These are phyloP conservation scores for Atherinomorus stipes DNA, from an alignment of 2,113 vertebrate species.

Conservation along the genomic window DNA sequence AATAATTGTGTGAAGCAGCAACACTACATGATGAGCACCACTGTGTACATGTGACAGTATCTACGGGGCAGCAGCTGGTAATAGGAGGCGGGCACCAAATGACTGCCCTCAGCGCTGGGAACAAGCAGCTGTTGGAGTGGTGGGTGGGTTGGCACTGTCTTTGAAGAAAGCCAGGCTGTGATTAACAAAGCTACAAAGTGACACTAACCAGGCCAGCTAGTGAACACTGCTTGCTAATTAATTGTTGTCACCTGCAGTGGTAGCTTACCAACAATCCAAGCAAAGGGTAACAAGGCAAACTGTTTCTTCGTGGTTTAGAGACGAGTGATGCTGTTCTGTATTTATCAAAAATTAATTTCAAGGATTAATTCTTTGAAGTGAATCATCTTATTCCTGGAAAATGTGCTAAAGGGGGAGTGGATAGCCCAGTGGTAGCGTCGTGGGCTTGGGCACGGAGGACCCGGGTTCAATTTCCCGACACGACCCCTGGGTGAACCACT, in stretches of 20 bases:
- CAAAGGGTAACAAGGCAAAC: not conserved
- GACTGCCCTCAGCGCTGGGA: conserved; percentile 48
- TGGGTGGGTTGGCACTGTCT: conserved; percentile 62
- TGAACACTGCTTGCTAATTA: conserved; percentile 59
- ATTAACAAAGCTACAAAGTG: conserved; percentile 66
- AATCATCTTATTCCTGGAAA: not conserved
- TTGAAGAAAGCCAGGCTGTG: conserved; percentile 63
- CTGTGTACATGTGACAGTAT: conserved; percentile 51
- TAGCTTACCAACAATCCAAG: not conserved
- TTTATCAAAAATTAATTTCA: no score
- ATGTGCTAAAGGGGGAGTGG: not conserved
- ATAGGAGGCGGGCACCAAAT: conserved; percentile 52
- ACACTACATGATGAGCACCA: conserved; percentile 12
- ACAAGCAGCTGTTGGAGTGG: conserved; percentile 71
- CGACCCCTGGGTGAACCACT: no score
- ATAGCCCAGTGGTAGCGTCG: no score
- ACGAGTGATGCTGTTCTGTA: no score
- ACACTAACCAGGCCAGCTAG: conserved; percentile 41
- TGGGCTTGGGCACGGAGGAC: no score
- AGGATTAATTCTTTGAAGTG: not conserved
- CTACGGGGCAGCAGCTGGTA: conserved; percentile 54
- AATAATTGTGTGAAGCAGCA: conserved; percentile 17
- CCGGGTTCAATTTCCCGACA: no score
- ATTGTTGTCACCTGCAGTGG: conserved; percentile 33
- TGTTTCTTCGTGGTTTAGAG: no score